Conservation (phyloP, 2,797 vertebrate species). For the Pantherophis vulpinus region DNA sequence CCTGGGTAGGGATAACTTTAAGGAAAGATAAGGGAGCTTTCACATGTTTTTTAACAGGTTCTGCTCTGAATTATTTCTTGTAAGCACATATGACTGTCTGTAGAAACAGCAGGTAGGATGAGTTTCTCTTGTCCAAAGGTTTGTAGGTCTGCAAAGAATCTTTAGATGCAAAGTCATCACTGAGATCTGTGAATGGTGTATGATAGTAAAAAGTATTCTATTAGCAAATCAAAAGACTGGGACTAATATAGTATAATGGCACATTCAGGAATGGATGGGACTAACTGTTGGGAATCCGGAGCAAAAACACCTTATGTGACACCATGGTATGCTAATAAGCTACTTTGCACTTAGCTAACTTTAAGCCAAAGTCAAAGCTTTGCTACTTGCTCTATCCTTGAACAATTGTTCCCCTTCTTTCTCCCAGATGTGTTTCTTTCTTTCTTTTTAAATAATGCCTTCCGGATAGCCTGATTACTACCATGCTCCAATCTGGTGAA, state of each 20-base stretch:
- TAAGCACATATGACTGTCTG: background rate
- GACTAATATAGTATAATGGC: background rate
- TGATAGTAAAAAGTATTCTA: background rate
- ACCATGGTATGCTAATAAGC: background rate
- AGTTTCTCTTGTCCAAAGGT: background rate
- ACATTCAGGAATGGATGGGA: background rate
- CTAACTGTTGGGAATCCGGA: background rate
- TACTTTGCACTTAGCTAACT: background rate
- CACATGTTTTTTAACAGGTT: background rate
- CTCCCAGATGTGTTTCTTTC: background rate
- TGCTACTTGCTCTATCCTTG: background rate
- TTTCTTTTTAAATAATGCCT: background rate
- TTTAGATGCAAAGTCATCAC: background rate
- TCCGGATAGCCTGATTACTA: background rate
- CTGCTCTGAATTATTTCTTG: background rate
- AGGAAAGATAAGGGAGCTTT: background rate
- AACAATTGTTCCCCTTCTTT: background rate
- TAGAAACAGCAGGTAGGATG: background rate
- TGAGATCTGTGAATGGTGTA: background rate
- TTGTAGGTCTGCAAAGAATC: background rate
- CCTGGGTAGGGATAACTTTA: background rate
- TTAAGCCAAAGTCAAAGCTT: background rate
- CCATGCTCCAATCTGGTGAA: constrained; percentile 26
- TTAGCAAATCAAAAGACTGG: background rate
- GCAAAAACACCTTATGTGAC: background rate